Conservation (phyloP, 1,140 invertebrate genomes). For the Argopecten irradians region DNA sequence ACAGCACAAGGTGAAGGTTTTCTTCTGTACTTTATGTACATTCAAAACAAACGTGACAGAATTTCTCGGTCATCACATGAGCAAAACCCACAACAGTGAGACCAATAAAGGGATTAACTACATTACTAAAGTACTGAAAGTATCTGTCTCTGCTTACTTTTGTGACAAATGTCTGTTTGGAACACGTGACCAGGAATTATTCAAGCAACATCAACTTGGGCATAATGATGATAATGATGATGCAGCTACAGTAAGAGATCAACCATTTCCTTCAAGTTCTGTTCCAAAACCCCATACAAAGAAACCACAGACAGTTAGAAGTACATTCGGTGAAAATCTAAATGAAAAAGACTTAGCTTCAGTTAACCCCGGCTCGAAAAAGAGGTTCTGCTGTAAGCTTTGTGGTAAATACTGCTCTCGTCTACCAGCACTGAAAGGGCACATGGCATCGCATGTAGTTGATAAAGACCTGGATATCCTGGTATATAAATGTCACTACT, state of each 20-base stretch:
- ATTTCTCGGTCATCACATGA: neutral
- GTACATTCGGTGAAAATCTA: neutral
- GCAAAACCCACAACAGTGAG: neutral
- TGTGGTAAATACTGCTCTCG: slow-evolving; percentile 25
- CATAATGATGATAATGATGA: neutral
- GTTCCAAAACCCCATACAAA: neutral
- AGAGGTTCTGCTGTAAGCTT: slow-evolving; percentile 36
- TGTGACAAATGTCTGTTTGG: neutral
- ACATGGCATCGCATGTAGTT: slow-evolving; percentile 26
- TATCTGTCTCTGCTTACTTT: neutral
- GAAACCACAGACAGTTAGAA: neutral
- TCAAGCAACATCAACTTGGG: neutral
- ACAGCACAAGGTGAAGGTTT: slow-evolving; percentile 5
- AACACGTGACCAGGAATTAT: neutral
- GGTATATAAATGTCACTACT: slow-evolving; percentile 38
- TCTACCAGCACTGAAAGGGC: slow-evolving; percentile 26
- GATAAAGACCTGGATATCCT: slow-evolving; percentile 23
- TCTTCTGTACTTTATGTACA: neutral
- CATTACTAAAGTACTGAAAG: neutral
- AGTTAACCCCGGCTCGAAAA: neutral
- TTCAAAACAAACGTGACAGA: neutral
- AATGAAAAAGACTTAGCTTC: slow-evolving; percentile 4
- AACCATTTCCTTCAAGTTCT: neutral
- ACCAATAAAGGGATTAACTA: neutral
- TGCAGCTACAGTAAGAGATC: neutral